These are phyloP conservation scores for Oligia latruncula DNA, from an alignment of 2,888 invertebrate species.

Conservation along the genomic window DNA sequence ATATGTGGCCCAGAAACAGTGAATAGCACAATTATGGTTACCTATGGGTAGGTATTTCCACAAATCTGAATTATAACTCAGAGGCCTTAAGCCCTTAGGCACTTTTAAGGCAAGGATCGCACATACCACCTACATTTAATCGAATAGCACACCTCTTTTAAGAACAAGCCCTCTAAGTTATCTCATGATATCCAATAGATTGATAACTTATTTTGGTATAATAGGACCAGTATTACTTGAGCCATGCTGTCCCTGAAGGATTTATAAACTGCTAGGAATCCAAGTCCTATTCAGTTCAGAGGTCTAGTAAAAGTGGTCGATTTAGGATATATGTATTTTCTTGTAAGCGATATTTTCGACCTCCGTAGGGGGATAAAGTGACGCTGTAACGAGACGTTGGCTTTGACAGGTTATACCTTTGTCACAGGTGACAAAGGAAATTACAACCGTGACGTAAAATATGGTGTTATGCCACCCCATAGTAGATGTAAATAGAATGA, in stretches of 20 bases:
- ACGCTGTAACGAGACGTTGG: slow-evolving; percentile 79
- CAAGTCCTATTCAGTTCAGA: slow-evolving; percentile 56
- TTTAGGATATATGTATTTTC: slow-evolving; percentile 76
- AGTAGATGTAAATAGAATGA: slow-evolving; percentile 15
- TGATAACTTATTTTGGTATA: slow-evolving; percentile 71
- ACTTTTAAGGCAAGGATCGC: neutral
- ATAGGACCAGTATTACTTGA: slow-evolving; percentile 73
- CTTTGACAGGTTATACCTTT: slow-evolving; percentile 85
- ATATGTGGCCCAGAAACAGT: neutral
- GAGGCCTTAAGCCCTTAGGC: neutral
- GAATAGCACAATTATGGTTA: neutral
- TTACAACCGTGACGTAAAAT: slow-evolving; percentile 67
- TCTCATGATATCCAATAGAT: slow-evolving; percentile 54
- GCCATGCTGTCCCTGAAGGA: slow-evolving; percentile 35
- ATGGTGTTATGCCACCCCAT: slow-evolving; percentile 32
- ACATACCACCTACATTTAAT: slow-evolving; percentile 44
- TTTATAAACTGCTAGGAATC: slow-evolving; percentile 30
- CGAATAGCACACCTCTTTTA: slow-evolving; percentile 40
- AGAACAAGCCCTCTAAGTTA: slow-evolving; percentile 49
- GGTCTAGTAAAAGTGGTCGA: slow-evolving; percentile 72
- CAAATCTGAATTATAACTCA: neutral
- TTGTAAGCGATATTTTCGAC: slow-evolving; percentile 83
- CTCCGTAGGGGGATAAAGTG: slow-evolving; percentile 75
- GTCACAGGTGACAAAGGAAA: slow-evolving; percentile 75
- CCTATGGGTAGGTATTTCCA: neutral